Percentiles rank a stretch among this genome's conserved stretches.
Evolutionary conservation across 1,140 invertebrate genomes (phyloP).

Genomic region (Tyrophagus putrescentiae): DNA sequence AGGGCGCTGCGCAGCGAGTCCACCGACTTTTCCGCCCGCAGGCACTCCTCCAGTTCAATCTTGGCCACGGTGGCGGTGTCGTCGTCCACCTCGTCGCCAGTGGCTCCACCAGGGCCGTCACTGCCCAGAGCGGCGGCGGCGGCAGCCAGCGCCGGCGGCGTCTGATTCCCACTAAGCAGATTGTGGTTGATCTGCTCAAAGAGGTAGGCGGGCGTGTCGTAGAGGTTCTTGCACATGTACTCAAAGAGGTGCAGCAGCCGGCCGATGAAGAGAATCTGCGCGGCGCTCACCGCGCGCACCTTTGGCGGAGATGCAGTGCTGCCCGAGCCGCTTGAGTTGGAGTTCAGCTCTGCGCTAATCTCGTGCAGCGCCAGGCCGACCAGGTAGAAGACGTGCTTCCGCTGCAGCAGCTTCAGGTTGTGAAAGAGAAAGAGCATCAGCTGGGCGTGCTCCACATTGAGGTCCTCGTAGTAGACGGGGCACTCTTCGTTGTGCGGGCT

Average conservation of each 20-base stretch:
- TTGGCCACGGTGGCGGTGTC: not conserved
- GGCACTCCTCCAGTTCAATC: not conserved
- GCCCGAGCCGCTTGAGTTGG: slow-evolving; percentile 24
- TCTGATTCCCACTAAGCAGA: slow-evolving; percentile 5
- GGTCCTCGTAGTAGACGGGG: slow-evolving; percentile 40
- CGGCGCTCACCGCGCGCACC: slow-evolving; percentile 42
- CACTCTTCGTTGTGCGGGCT: slow-evolving; percentile 29
- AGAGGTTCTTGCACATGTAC: slow-evolving; percentile 85
- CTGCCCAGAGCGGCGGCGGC: not conserved
- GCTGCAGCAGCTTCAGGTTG: slow-evolving; percentile 84
- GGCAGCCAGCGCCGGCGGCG: not conserved
- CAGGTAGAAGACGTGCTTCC: slow-evolving; percentile 72
- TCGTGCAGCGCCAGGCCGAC: slow-evolving; percentile 34
- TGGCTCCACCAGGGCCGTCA: not conserved
- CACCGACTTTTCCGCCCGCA: not conserved
- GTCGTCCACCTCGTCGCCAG: not conserved
- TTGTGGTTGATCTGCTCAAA: slow-evolving; percentile 37
- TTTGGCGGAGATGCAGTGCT: no score
- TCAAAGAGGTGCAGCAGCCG: slow-evolving; percentile 76
- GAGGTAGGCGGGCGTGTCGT: slow-evolving; percentile 48
- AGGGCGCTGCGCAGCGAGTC: not conserved
- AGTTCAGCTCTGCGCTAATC: slow-evolving; percentile 23
- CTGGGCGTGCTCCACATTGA: slow-evolving; percentile 91
- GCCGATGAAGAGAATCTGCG: slow-evolving; percentile 49
- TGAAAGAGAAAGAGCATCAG: slow-evolving; percentile 83